These are phyloP conservation scores for Eupleurogrammus muticus DNA, from an alignment of 2,797 vertebrate genomes.

Conservation along the genomic window DNA sequence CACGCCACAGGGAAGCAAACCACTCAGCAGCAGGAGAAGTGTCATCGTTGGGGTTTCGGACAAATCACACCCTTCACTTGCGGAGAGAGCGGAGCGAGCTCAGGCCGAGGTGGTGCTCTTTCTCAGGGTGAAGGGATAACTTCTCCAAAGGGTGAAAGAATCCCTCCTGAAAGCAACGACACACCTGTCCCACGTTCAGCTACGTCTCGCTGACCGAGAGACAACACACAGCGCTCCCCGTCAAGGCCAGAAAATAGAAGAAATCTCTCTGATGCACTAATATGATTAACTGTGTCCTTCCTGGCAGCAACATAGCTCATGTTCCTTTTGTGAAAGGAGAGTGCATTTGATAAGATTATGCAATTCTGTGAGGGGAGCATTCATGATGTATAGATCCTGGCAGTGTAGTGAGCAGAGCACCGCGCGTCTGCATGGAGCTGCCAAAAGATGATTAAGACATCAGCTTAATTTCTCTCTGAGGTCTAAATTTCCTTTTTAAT, in stretches of 20 bases:
- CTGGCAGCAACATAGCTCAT: slow-evolving; percentile 14
- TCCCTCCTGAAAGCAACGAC: slow-evolving; percentile 61
- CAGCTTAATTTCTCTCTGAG: background rate
- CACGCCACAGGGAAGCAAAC: slow-evolving; percentile 42
- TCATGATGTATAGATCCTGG: slow-evolving; percentile 34
- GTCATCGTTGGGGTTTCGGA: slow-evolving; percentile 63
- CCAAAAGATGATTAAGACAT: slow-evolving; percentile 13
- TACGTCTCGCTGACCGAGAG: slow-evolving; percentile 22
- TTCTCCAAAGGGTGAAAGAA: slow-evolving; percentile 43
- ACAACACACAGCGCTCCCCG: slow-evolving; percentile 27
- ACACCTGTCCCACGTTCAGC: slow-evolving; percentile 62
- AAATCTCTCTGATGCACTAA: slow-evolving; percentile 16
- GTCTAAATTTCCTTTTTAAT: background rate
- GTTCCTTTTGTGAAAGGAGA: slow-evolving; percentile 54
- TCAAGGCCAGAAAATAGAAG: slow-evolving; percentile 21
- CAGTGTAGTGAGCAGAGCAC: background rate
- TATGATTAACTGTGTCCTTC: slow-evolving; percentile 50
- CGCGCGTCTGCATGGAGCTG: slow-evolving; percentile 4
- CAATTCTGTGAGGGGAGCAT: slow-evolving; percentile 19
- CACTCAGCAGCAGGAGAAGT: slow-evolving; percentile 59
- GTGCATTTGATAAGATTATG: slow-evolving; percentile 41
- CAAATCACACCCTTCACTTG: slow-evolving; percentile 72
- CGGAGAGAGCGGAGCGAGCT: slow-evolving; percentile 39
- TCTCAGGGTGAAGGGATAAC: slow-evolving; percentile 35
- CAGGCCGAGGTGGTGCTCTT: slow-evolving; percentile 47